Percentiles rank a stretch among this genome's conserved stretches.
These are phyloP conservation scores for Tachystola acroxantha DNA, from an alignment of 2,888 invertebrate species.

Conservation along the genomic window DNA sequence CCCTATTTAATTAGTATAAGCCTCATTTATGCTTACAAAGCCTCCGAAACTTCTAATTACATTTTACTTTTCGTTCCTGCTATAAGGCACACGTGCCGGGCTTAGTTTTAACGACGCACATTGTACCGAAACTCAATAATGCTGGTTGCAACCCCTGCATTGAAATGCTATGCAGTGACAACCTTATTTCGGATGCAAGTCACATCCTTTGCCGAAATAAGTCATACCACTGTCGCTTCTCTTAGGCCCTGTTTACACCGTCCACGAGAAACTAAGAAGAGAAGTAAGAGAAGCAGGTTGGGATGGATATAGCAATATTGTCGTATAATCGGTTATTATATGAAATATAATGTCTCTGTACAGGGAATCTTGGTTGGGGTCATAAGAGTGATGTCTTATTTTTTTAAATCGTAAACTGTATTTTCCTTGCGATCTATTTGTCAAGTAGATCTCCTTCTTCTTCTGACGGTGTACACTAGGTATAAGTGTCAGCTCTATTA, in stretches of 20 bases:
- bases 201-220: slow-evolving; percentile 38
- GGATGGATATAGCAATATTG: no score
- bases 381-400: no score
- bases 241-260: background rate
- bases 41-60: background rate
- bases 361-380: no score
- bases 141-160: slow-evolving; percentile 17
- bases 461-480: no score
- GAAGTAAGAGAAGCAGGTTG: no score
- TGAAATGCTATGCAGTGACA: slow-evolving; percentile 33
- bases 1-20: no score
- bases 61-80: background rate
- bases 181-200: slow-evolving; percentile 39
- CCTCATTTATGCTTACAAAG: background rate
- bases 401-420: no score
- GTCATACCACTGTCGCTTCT: slow-evolving; percentile 17
- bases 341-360: no score
- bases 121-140: slow-evolving; percentile 28
- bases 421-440: no score
- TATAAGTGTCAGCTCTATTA: no score
- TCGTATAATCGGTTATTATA: no score
- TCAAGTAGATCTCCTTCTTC: no score
- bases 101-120: slow-evolving; percentile 23
- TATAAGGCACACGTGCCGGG: background rate
- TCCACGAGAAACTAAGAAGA: background rate